Evolutionary conservation across 1,140 invertebrate genomes (phyloP).

Genomic region (Scaptomyza hsui): DNA sequence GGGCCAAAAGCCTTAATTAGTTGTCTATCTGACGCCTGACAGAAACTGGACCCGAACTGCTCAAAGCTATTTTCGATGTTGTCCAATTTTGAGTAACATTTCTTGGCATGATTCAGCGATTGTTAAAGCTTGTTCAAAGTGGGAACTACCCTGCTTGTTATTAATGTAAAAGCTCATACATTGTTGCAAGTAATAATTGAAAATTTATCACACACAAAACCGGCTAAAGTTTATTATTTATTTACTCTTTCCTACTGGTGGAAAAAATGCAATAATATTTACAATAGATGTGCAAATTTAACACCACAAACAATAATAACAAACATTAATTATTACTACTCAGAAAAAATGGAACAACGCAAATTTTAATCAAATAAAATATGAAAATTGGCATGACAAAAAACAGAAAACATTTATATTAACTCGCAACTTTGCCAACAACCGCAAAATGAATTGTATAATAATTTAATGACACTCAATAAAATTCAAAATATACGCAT

Average conservation of each 20-base stretch:
- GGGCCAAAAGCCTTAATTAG: constrained; percentile 63
- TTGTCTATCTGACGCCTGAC: constrained; percentile 38
- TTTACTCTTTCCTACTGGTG: neutral
- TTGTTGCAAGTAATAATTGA: neutral
- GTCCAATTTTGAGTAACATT: constrained; percentile 33
- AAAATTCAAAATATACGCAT: constrained; percentile 36
- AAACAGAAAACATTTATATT: constrained; percentile 5
- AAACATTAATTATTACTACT: constrained; percentile 19
- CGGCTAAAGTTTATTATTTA: too few species aligned
- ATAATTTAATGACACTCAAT: constrained; percentile 66
- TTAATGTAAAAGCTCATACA: neutral
- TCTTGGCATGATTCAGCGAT: constrained; percentile 52
- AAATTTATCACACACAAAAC: too few species aligned
- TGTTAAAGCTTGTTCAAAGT: neutral
- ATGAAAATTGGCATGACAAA: neutral
- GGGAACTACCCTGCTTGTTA: neutral
- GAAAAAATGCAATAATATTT: neutral
- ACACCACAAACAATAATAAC: constrained; percentile 21
- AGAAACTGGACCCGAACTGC: neutral
- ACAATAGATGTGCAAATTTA: constrained; percentile 2
- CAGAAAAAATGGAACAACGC: neutral
- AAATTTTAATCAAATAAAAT: constrained; percentile 1
- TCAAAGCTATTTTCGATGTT: neutral
- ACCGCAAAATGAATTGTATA: constrained; percentile 59
- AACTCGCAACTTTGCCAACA: constrained; percentile 16